Evolutionary conservation across 1,140 invertebrate species (phyloP), one percentile per base, ranked within the genome.

Genomic region (Cotesia vestalis): DNA sequence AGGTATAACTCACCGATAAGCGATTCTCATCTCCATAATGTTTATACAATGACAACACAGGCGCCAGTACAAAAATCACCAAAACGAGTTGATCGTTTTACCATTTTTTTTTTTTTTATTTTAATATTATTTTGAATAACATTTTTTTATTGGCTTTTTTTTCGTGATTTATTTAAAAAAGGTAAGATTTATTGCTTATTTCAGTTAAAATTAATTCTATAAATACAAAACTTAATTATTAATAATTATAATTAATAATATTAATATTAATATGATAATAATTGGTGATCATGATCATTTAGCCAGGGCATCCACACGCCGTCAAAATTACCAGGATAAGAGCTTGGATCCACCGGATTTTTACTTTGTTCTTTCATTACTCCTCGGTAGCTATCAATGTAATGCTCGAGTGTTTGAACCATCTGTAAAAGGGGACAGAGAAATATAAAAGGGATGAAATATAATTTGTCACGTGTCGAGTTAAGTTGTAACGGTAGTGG

Each of bases 231-330:
- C 40, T 46, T 46, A 46, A 46, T 46, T 46, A 46, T 46, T 46
- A 9, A 11, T 46, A 46, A 27, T 46, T 11, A 40, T 40, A 40
- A 40, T 40, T 17, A 17, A 17, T 17, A 17, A 17, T 17, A 27
- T 2, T 27, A 27, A 27, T 27, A 27, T 27, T 27, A 27, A 59
- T 27, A 36, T 36, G 35, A 68, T 4, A 59, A 34, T 17, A 67
- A 34, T n/a, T 4, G n/a, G 14, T n/a, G 35, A 38, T 12, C 40
- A 5, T 17, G 20, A 14, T 38, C 14, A 36, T 38, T 34, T 27
- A 20, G 35, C 87, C 88, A 89, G 1, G 85, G 86, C 81, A 83
- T 83, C 86, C 87, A 89, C 3, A 78, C 80, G 55, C 79, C 79
- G 73, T 83, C 82, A 64, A 80, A 85, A 52, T 79, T 20, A 12